phyloP scores from a whole-genome alignment of 2,797 vertebrate species.

The Ataeniobius toweri region DNA sequence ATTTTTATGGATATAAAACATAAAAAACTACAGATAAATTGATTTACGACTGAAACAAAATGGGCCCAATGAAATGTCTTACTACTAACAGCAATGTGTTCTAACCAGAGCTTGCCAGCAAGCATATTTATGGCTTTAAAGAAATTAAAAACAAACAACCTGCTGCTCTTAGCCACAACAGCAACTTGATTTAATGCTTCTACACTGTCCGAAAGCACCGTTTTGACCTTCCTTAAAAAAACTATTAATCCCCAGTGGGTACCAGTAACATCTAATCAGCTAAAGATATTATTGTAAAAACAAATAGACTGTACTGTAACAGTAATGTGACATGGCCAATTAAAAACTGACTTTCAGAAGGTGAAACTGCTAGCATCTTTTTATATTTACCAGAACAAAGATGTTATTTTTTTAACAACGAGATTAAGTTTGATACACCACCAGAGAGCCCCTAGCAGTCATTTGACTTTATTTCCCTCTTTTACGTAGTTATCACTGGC shows the following conservation, averaged over 20 bases:
- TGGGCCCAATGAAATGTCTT: slow-evolving; percentile 3
- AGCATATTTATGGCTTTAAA: slow-evolving; percentile 33
- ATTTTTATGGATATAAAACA: slow-evolving; percentile 20
- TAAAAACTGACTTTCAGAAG: background rate
- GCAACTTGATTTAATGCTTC: background rate
- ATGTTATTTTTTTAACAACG: background rate
- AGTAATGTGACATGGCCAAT: slow-evolving; percentile 16
- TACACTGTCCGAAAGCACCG: slow-evolving; percentile 24
- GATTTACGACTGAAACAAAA: slow-evolving; percentile 1
- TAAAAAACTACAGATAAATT: background rate
- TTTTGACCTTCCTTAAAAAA: slow-evolving; percentile 25
- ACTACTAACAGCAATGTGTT: slow-evolving; percentile 13
- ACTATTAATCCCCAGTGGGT: slow-evolving; percentile 15
- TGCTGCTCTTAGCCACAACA: slow-evolving; percentile 4
- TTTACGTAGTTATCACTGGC: slow-evolving; percentile 16
- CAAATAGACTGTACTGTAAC: slow-evolving; percentile 9
- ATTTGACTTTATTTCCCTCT: slow-evolving; percentile 17
- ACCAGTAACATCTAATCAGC: background rate
- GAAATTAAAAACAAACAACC: slow-evolving; percentile 1
- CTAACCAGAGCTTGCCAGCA: slow-evolving; percentile 67
- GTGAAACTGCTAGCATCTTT: background rate
- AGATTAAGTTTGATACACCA: slow-evolving; percentile 3
- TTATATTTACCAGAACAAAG: slow-evolving; percentile 2
- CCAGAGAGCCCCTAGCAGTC: slow-evolving; percentile 7
- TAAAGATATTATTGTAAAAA: slow-evolving; percentile 16